Evolutionary conservation across 37 sponge, comb jelly and placozoan species (phyloP).

Genomic region (Cladorhizidae sp.): DNA sequence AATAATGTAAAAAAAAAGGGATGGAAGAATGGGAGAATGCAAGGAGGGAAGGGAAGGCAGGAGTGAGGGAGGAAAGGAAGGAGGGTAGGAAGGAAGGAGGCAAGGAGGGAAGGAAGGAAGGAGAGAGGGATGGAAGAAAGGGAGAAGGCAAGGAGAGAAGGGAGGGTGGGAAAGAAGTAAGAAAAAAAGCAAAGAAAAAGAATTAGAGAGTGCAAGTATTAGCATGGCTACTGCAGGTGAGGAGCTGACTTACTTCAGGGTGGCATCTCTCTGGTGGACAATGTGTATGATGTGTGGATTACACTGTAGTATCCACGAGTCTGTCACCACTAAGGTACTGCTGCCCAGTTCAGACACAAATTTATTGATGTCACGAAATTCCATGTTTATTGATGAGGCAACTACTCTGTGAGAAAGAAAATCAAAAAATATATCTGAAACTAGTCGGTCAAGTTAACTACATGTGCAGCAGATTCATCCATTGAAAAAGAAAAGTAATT

Average conservation of each 20-base stretch:
- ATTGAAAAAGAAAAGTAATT: too few species aligned
- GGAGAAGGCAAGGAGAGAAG: too few species aligned
- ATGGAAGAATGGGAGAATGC: background rate
- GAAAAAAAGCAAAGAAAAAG: background rate
- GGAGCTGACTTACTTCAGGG: conserved; percentile 44
- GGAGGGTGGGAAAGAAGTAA: background rate
- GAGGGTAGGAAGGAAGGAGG: background rate
- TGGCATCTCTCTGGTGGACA: conserved; percentile 56
- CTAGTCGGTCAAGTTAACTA: background rate
- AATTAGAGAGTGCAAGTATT: background rate
- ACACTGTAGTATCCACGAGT: conserved; percentile 83
- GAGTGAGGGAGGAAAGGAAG: background rate
- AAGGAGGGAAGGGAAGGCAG: background rate
- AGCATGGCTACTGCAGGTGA: background rate
- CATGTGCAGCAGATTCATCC: too few species aligned
- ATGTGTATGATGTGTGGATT: conserved; percentile 53
- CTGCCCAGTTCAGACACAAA: conserved; percentile 67
- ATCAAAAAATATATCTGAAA: background rate
- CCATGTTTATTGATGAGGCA: conserved; percentile 63
- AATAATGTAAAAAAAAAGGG: background rate
- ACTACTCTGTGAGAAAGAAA: conserved; percentile 28
- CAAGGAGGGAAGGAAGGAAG: too few species aligned
- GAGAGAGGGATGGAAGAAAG: too few species aligned
- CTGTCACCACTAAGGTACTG: conserved; percentile 79
- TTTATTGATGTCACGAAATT: conserved; percentile 81